These are phyloP conservation scores for Megalonaias nervosa DNA, from an alignment of 1,140 invertebrate genomes.

Conservation along the genomic window DNA sequence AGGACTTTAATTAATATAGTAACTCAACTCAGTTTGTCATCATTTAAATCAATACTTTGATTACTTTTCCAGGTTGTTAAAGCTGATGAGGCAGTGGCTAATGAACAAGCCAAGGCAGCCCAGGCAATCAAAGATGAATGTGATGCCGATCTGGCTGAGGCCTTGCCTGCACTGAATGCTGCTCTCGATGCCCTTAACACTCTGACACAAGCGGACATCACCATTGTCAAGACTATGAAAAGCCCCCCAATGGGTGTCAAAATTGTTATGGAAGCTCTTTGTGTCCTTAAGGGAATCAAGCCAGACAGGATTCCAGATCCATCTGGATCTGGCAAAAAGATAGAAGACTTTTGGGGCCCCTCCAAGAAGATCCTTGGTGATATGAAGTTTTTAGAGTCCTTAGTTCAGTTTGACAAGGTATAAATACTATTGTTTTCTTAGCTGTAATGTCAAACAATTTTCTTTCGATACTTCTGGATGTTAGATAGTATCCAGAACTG, in stretches of 20 bases:
- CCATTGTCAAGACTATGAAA: slow-evolving; percentile 71
- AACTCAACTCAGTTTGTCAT: background rate
- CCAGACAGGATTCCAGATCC: slow-evolving; percentile 70
- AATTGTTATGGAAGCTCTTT: slow-evolving; percentile 71
- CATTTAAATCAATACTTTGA: slow-evolving; percentile 7
- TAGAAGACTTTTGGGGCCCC: slow-evolving; percentile 72
- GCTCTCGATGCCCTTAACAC: slow-evolving; percentile 71
- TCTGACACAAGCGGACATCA: slow-evolving; percentile 70
- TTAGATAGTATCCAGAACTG: too few species aligned
- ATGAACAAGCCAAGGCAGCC: slow-evolving; percentile 70
- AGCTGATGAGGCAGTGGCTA: slow-evolving; percentile 71
- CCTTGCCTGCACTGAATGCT: slow-evolving; percentile 70
- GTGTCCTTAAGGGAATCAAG: slow-evolving; percentile 69
- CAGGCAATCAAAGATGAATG: slow-evolving; percentile 72
- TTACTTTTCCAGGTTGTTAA: slow-evolving; percentile 64
- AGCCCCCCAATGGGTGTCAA: slow-evolving; percentile 67
- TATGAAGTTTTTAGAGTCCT: slow-evolving; percentile 71
- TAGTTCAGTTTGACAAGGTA: slow-evolving; percentile 71
- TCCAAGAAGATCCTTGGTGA: slow-evolving; percentile 71
- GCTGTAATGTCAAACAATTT: too few species aligned
- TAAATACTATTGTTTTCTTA: too few species aligned
- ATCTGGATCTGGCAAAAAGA: slow-evolving; percentile 70
- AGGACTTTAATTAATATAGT: background rate
- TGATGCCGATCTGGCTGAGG: slow-evolving; percentile 70
- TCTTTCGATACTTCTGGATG: too few species aligned